Conservation (phyloP, 2,797 vertebrate genomes). For the Tiaroga cobitis region DNA sequence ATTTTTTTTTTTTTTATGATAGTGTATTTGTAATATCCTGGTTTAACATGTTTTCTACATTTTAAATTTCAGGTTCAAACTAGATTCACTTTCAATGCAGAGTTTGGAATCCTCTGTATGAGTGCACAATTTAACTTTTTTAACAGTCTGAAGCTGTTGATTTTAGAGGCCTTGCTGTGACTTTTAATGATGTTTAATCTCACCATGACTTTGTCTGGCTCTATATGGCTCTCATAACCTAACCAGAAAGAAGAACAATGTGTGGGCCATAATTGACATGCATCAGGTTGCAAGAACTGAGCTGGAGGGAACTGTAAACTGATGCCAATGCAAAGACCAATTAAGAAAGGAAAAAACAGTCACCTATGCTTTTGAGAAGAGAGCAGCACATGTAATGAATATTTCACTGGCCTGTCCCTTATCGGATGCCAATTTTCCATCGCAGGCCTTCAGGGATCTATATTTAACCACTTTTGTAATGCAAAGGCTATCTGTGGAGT, state of each 20-base stretch:
- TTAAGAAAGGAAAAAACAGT: conserved; percentile 16
- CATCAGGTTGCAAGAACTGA: not conserved
- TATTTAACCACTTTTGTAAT: conserved; percentile 48
- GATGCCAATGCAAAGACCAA: conserved; percentile 3
- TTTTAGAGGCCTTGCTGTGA: not conserved
- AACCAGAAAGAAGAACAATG: not conserved
- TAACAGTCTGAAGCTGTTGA: not conserved
- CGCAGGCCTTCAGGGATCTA: conserved; percentile 18
- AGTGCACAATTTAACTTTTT: not conserved
- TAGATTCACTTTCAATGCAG: not conserved
- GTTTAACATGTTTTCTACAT: not conserved
- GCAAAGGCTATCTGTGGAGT: not conserved
- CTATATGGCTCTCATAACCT: not conserved
- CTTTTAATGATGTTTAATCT: not conserved
- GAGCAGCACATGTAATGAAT: conserved; percentile 10
- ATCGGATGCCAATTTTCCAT: conserved; percentile 40
- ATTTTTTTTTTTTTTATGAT: too few species aligned
- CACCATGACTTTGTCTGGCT: not conserved
- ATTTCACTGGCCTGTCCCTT: conserved; percentile 28
- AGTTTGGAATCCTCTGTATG: not conserved
- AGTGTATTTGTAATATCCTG: too few species aligned
- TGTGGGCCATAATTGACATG: not conserved
- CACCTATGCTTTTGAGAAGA: conserved; percentile 17
- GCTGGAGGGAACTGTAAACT: conserved; percentile 1
- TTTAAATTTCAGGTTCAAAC: not conserved